Conservation (phyloP, 2,797 vertebrate species). For the Mergus octosetaceus region DNA sequence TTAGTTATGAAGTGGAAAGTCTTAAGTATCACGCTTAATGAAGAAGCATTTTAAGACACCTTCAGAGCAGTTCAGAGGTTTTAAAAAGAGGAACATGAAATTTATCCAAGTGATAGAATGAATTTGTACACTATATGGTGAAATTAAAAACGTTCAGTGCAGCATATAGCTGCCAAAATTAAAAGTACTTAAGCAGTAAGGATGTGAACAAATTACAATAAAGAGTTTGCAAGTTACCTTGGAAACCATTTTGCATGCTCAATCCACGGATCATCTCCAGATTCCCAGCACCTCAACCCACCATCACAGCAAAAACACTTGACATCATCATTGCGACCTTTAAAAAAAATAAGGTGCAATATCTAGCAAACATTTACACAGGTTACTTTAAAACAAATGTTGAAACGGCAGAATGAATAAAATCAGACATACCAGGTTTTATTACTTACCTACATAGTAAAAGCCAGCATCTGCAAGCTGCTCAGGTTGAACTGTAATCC, state of each 20-base stretch:
- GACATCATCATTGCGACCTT: slow-evolving; percentile 96
- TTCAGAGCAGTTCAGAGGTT: background rate
- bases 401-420: background rate
- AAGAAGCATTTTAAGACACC: background rate
- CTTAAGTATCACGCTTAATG: background rate
- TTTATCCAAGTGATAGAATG: background rate
- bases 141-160: background rate
- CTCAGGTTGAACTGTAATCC: slow-evolving; percentile 91
- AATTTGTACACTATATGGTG: background rate
- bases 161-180: background rate
- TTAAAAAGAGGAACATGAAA: background rate
- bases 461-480: slow-evolving; percentile 95
- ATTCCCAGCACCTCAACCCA: slow-evolving; percentile 97
- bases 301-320: slow-evolving; percentile 99
- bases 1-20: background rate
- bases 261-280: slow-evolving; percentile 97
- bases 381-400: background rate
- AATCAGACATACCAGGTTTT: background rate
- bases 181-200: background rate
- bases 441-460: slow-evolving; percentile 98
- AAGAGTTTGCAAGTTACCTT: slow-evolving; percentile 81
- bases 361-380: background rate
- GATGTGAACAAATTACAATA: background rate
- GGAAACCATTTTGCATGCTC: slow-evolving; percentile 99
- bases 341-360: background rate